Conservation (phyloP, 2,797 vertebrate genomes). For the Helarctos malayanus region DNA sequence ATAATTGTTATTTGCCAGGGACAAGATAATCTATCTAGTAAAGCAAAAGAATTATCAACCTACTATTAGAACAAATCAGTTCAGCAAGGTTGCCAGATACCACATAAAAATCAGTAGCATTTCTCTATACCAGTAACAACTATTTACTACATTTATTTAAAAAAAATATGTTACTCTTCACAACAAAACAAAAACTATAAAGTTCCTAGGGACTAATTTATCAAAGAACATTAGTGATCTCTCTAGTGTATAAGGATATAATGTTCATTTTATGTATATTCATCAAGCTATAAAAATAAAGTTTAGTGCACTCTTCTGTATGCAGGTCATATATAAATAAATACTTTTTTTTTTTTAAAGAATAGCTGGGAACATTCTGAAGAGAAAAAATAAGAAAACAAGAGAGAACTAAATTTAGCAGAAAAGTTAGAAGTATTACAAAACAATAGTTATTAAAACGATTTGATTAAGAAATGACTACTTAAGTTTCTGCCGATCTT, state of each 20-base stretch:
- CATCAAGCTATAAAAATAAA: neutral
- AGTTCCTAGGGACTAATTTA: neutral
- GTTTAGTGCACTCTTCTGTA: neutral
- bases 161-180: constrained; percentile 4
- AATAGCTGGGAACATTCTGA: neutral
- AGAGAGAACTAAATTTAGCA: neutral
- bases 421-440: constrained; percentile 11
- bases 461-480: constrained; percentile 28
- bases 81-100: neutral
- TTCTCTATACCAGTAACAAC: neutral
- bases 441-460: neutral
- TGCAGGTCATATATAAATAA: neutral
- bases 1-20: neutral
- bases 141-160: neutral
- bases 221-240: neutral
- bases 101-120: neutral
- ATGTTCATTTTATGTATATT: constrained; percentile 1
- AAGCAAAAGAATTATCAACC: neutral
- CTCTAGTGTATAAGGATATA: neutral
- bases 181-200: neutral
- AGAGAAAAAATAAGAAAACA: neutral
- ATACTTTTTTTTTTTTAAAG: neutral
- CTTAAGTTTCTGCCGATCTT: neutral
- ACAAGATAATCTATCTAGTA: neutral
- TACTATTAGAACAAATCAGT: neutral